Base-by-base conservation (phyloP, 2,888 invertebrate genomes). In the Campoplex nolae region DNA sequence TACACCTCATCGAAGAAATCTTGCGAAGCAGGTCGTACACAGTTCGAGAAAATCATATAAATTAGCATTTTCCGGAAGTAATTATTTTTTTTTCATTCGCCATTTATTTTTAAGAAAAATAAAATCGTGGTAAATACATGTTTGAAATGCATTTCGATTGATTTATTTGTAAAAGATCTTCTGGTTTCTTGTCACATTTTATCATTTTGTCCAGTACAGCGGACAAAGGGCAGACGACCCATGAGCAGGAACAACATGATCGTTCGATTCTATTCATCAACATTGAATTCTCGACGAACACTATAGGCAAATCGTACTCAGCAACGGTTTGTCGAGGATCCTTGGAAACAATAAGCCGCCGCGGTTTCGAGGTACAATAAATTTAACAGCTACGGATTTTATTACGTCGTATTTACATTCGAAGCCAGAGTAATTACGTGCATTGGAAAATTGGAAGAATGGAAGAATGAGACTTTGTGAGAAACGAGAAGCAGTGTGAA, bases 21-120 rank as follows among this genome's bases (percentile, higher is more conserved):
- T 65, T 16, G 45, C 65, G 67, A 56, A 73, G 35, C 81, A 81
- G 73, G 81, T 82, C 73, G 82, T 82, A 77, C 71, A 67, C 54
- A 42, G 45, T 32, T 28, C 3, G 8, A 48, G 48, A 48, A 28
- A 2, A 16, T 70, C 16, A 18, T 48, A 28, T 28, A 45, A 70
- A 18, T 28, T 23, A 9, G 11, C 23, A 23, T 11, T 45, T 68
- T 38, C 13, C 13, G n/a, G 13, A 42, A 42, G n/a, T n/a, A 23
- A 68, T 11, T 4, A 13, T 58, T 58, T 58, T 32, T 23, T 6
- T 58, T 28, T 45, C 11, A 2, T 28, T 58, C 1, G 4, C 3
- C 13, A n/a, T 58, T 28, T 28, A 3, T 13, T 6, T 28, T 28
- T 3, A 11, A 0, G 4, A 58, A 28, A 4, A 13, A 28, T 28